A percentile compares a stretch with the other conserved stretches of the same genome.
Conservation (phyloP, 1,140 invertebrate species). For the Eriocheir sinensis region DNA sequence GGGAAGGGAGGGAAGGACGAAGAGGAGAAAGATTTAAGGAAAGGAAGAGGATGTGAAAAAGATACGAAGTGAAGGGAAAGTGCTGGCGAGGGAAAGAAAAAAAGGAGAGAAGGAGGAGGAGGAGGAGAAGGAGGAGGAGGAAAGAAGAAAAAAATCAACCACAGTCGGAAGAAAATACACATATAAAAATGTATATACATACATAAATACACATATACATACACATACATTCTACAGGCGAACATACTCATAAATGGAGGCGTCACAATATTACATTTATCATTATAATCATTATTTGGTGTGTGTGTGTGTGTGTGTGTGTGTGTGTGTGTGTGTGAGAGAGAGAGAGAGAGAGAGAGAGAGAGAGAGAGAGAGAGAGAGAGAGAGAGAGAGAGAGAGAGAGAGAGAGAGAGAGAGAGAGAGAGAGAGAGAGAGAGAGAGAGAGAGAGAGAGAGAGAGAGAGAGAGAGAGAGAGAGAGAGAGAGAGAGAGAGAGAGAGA, state of each 20-base stretch:
- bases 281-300: no score
- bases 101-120: not conserved
- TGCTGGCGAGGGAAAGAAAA: not conserved
- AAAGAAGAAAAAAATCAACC: not conserved
- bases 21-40: not conserved
- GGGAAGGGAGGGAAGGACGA: no score
- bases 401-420: constrained; percentile 50
- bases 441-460: not conserved
- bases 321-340: not conserved
- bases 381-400: constrained; percentile 56
- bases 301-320: not conserved
- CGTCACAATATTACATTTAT: not conserved
- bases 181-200: constrained; percentile 34
- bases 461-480: not conserved
- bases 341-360: constrained; percentile 47
- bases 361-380: constrained; percentile 41
- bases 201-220: constrained; percentile 31
- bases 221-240: not conserved
- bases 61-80: not conserved
- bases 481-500: constrained; percentile 36
- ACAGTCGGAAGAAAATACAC: not conserved
- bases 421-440: not conserved
- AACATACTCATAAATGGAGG: not conserved
- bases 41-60: not conserved
- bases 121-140: not conserved